Conservation (phyloP, 2,888 invertebrate species). For the Cheiracanthium punctorium region DNA sequence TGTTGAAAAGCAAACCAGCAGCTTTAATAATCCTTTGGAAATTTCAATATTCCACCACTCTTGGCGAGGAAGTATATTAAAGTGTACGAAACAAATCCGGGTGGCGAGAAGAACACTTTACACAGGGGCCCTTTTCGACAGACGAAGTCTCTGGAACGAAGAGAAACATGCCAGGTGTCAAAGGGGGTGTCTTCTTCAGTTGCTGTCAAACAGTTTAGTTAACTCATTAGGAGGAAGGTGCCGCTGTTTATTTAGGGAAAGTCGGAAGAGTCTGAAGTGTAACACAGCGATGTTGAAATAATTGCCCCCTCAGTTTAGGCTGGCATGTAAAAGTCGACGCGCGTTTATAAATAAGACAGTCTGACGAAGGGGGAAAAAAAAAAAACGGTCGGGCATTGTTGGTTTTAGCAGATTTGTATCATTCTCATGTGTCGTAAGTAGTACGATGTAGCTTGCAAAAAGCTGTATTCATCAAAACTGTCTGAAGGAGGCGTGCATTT, state of each 20-base stretch:
- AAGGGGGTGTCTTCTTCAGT: slow-evolving; percentile 14
- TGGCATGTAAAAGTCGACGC: not conserved
- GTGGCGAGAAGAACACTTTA: not conserved
- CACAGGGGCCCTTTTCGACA: slow-evolving; percentile 19
- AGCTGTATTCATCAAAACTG: not conserved
- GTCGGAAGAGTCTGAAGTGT: slow-evolving; percentile 3
- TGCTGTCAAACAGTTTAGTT: slow-evolving; percentile 56
- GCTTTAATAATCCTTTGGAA: too few relatives aligned
- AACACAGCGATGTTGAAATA: slow-evolving; percentile 36
- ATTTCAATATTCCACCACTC: not conserved
- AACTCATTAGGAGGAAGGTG: slow-evolving; percentile 46
- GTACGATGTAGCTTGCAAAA: not conserved
- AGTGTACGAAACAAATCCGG: not conserved
- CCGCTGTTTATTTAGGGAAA: slow-evolving; percentile 55
- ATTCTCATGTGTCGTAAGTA: not conserved
- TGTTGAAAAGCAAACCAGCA: too few relatives aligned
- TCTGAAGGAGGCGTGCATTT: not conserved
- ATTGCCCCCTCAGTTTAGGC: slow-evolving; percentile 28
- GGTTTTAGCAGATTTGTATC: not conserved
- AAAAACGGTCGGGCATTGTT: too few relatives aligned
- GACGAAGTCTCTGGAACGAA: slow-evolving; percentile 26
- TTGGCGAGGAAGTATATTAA: not conserved
- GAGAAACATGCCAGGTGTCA: slow-evolving; percentile 15
- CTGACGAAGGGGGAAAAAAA: not conserved
- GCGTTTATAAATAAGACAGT: slow-evolving; percentile 35